A percentile compares a stretch with the other conserved stretches of the same genome.
These are phyloP conservation scores for Urocyon cinereoargenteus DNA, from an alignment of 2,797 vertebrate species.

Conservation along the genomic window DNA sequence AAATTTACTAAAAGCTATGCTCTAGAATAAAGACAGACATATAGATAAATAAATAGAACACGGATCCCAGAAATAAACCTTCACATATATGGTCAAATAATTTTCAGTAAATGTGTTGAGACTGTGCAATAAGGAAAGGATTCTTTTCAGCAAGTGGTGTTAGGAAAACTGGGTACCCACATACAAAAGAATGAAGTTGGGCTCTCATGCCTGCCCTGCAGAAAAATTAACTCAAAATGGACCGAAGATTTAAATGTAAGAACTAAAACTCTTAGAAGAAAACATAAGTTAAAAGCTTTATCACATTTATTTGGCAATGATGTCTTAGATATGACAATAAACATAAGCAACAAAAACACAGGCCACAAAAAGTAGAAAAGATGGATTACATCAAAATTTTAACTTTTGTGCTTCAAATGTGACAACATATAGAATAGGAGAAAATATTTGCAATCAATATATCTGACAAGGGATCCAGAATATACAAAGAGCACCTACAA, in stretches of 20 bases:
- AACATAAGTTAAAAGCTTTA: neutral
- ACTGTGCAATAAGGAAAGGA: neutral
- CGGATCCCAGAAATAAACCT: constrained; percentile 27
- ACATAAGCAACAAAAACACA: constrained; percentile 41
- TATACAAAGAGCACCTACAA: neutral
- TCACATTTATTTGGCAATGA: neutral
- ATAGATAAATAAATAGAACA: neutral
- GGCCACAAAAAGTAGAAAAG: neutral
- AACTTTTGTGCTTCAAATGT: neutral
- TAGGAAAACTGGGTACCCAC: neutral
- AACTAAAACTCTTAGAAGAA: constrained; percentile 37
- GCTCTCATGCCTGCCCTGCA: neutral
- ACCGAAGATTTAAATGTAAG: neutral
- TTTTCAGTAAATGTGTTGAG: constrained; percentile 1
- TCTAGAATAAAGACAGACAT: neutral
- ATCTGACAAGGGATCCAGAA: neutral
- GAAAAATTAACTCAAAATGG: constrained; percentile 25
- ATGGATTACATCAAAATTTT: neutral
- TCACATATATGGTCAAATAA: neutral
- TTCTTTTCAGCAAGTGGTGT: neutral
- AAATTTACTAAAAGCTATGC: constrained; percentile 27
- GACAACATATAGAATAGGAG: neutral
- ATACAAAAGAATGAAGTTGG: constrained; percentile 6
- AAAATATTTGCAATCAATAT: neutral
- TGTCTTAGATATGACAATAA: neutral